Evolutionary conservation across 92 coral and sea anemone genomes (phyloP).

Genomic region (Actinernus sp.): DNA sequence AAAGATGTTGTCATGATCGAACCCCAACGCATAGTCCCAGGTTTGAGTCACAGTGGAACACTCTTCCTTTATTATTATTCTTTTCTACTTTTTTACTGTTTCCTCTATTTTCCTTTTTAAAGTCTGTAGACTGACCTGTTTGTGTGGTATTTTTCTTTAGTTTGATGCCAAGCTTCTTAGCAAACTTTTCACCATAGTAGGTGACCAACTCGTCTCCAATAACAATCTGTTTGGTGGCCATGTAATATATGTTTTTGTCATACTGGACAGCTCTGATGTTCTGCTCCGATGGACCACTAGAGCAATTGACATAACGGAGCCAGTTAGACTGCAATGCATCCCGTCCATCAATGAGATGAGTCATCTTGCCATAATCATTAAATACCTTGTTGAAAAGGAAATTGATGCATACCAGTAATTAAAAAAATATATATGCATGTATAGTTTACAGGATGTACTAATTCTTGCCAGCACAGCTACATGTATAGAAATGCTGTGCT

Average conservation of each 20-base stretch:
- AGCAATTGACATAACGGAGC: constrained; percentile 90
- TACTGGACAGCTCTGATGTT: constrained; percentile 93
- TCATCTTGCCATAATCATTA: constrained; percentile 89
- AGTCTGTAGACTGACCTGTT: constrained; percentile 9
- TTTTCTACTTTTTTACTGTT: too few species aligned
- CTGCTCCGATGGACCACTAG: constrained; percentile 66
- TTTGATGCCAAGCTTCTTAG: constrained; percentile 74
- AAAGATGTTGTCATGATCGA: too few species aligned
- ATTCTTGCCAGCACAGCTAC: too few species aligned
- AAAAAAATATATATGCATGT: too few species aligned
- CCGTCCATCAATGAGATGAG: constrained; percentile 84
- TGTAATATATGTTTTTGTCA: constrained; percentile 90
- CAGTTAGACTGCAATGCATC: constrained; percentile 97
- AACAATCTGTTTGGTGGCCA: constrained; percentile 83
- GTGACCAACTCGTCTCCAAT: constrained; percentile 87
- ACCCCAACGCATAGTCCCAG: too few species aligned
- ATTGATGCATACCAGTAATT: too few species aligned
- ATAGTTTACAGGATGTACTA: too few species aligned
- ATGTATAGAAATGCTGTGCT: too few species aligned
- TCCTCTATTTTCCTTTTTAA: too few species aligned
- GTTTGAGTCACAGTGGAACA: too few species aligned
- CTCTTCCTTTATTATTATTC: too few species aligned
- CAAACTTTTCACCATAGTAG: constrained; percentile 80
- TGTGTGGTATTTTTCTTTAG: constrained; percentile 31
- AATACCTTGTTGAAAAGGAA: too few species aligned